Base-by-base conservation (phyloP, 1,140 invertebrate genomes). In the Meloidogyne exigua region DNA sequence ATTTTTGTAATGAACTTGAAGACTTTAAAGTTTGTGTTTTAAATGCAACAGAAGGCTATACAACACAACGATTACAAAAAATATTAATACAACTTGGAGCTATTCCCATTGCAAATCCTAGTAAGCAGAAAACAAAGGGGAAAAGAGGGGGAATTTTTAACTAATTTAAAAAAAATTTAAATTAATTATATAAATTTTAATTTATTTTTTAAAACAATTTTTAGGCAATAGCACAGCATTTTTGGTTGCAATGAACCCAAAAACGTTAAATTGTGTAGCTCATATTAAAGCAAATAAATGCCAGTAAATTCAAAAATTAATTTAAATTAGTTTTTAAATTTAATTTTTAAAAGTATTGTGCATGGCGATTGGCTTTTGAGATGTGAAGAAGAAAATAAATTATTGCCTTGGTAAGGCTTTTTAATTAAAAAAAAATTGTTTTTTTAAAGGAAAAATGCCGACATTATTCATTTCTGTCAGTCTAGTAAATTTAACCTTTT, bases 221-320 rank as follows among this genome's bases (percentile, higher is more conserved):
- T n/a, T 74, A 80, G 79, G 23, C 23, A 49, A 44, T 28, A 74
- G n/a, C 1, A 68, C 75, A 18, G 32, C 70, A 21, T 81, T 81
- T 62, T 36, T 69, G 4, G 82, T 81, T 15, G 83, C 80, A 26
- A 63, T 81, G 82, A 75, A 83, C 49, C 26, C 66, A 25, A 76
- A 84, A 42, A 39, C 57, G 28, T 12, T 80, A 9, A 42, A 36
- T 21, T 63, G 15, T 39, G 65, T 62, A 68, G 66, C 57, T 13
- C 25, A 49, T n/a, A 69, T 77, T 18, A 80, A 80, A 76, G 44
- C 32, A 11, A 64, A 81, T 64, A 49, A 71, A 23, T 62, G 49
- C 18, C 69, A 81, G 25, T 69, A 28, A 66, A 0, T 28, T 26
- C 11, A n/a, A n/a, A 66, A 3, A 0, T 66, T 66, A 25, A 25